Conservation (phyloP, 2,797 vertebrate genomes). For the Pampus argenteus region DNA sequence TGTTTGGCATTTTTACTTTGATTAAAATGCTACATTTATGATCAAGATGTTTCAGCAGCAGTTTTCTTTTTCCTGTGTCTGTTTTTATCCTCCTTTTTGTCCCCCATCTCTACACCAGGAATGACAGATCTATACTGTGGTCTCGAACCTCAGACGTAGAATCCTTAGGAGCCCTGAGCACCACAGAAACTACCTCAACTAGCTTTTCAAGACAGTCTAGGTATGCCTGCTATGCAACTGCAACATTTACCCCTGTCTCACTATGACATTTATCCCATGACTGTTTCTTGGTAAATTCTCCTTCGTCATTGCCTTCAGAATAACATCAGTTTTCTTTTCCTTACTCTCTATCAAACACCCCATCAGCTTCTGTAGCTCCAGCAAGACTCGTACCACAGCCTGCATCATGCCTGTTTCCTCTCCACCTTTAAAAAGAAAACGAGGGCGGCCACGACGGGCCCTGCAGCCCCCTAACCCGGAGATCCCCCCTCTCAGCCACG, state of each 20-base stretch:
- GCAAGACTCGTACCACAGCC: slow-evolving; percentile 88
- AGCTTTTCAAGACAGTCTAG: slow-evolving; percentile 95
- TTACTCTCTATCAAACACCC: slow-evolving; percentile 17
- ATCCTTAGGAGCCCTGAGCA: slow-evolving; percentile 92
- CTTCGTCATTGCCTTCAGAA: neutral
- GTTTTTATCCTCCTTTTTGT: neutral
- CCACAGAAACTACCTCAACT: slow-evolving; percentile 99
- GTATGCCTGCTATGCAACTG: slow-evolving; percentile 65
- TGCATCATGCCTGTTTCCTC: slow-evolving; percentile 89
- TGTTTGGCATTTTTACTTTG: neutral
- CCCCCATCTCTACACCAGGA: slow-evolving; percentile 76
- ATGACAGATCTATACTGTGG: slow-evolving; percentile 89
- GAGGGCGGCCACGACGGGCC: slow-evolving; percentile 92
- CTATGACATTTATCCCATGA: neutral
- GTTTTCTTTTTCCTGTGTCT: neutral
- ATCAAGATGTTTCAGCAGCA: neutral
- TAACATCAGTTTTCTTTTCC: slow-evolving; percentile 6
- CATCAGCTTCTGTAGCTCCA: slow-evolving; percentile 90
- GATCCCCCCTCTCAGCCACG: slow-evolving; percentile 74
- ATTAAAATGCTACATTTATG: too few species aligned
- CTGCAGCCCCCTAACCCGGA: slow-evolving; percentile 92
- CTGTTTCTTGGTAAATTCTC: neutral
- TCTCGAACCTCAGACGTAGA: slow-evolving; percentile 95
- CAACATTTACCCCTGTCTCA: neutral
- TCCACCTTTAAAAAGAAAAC: slow-evolving; percentile 91